Base-by-base conservation (phyloP, 2,113 vertebrate species). In the Fulica atra region DNA sequence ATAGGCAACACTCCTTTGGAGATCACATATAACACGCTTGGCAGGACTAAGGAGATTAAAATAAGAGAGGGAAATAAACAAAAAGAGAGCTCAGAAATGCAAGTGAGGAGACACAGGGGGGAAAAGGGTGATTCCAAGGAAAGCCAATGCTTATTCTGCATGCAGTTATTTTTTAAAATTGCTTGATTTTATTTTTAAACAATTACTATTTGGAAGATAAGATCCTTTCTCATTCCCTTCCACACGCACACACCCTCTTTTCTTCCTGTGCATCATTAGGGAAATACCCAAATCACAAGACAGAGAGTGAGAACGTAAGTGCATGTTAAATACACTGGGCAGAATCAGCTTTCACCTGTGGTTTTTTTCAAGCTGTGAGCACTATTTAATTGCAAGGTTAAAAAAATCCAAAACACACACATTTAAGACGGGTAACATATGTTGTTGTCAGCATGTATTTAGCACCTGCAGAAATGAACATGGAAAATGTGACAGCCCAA, bases 401-500 rank as follows among this genome's bases (percentile, higher is more conserved):
- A 88, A 97, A 97, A 96, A 94, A 95, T 84, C 16, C 13, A 16
- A 35, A 51, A 25, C 44, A 35, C 86, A 88, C 93, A 83, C 82
- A 60, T 96, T 97, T 97, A 97, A 97, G 97, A 97, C 93, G 97
- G 96, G 97, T 98, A 98, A 98, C 98, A 98, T 98, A 97, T 98
- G 98, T 98, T 98, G 97, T 97, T 98, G 98, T 98, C 98, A 98
- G 98, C 97, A 90, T 96, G 97, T 95, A 98, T 97, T 98, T 98
- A 98, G 96, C 98, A 98, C 98, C 98, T 98, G 98, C 98, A 98
- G 98, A 97, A 98, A 97, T 96, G 97, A 98, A 80, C 97, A 96
- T 68, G 93, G 94, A 86, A 95, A 96, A 97, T 96, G 97, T 98
- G 98, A 98, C 98, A 98, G 97, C 96, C 20, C 97, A 97, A 92